Evolutionary conservation across 1,140 invertebrate genomes (phyloP), one percentile per base, ranked within the genome.

Genomic region (Temnothorax longispinosus): DNA sequence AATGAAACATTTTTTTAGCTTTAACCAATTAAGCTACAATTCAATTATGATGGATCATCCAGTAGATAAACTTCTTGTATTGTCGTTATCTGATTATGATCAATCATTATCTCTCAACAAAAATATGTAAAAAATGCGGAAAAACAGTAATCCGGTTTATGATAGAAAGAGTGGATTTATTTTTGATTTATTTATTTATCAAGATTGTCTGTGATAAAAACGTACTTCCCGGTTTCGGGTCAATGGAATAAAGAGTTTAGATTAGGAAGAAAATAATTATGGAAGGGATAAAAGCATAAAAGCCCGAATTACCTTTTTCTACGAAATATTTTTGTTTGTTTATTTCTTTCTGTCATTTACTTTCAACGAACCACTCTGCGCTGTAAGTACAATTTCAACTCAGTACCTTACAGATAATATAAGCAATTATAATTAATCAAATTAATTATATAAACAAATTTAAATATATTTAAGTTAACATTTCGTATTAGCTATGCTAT

Each of bases 61-160:
- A n/a, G 5, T 8, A 10, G 77, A 52, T 80, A 54, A 64, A 54
- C 0, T 7, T 1, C 41, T 67, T 5, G 6, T 4, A 3, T 35
- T 52, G 38, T 52, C 8, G 13, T 58, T 82, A 44, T 72, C 21
- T 72, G 15, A 72, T 72, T 58, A 72, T 5, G 7, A 82, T 81
- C 13, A 44, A 27, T 27, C 27, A 44, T 44, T 44, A 44, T 44
- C 10, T 7, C 7, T 44, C 41, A 44, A 44, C 10, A 44, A 44
- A 44, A 44, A 41, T 41, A 41, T 27, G 27, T 10, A 44, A 44
- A 44, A 44, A 7, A 10, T 44, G 41, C 41, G 8, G 41, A 44
- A 44, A 44, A 44, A 1, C 41, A 44, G 1, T 44, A 10, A 44
- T 44, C 41, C 10, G 41, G 10, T 44, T 44, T 44, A 44, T 44